Evolutionary conservation across 2,113 vertebrate species (phyloP).

Genomic region (Tragelaphus strepsiceros): DNA sequence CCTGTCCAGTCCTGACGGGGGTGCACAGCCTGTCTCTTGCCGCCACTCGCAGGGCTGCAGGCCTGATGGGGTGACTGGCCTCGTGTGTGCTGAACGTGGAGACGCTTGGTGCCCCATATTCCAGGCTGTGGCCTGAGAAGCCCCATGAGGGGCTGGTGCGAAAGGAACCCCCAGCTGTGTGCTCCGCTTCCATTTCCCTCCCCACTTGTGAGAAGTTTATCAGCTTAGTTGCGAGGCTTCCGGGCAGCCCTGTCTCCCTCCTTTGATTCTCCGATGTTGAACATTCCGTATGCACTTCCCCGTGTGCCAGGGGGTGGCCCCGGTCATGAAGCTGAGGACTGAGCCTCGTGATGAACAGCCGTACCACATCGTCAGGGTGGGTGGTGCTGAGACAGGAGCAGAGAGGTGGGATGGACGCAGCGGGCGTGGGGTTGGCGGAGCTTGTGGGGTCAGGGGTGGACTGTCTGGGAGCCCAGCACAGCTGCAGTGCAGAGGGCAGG

Average conservation of each 20-base stretch:
- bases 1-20: background rate
- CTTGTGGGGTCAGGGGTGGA: background rate
- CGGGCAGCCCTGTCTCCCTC: too few species aligned
- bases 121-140: too few species aligned
- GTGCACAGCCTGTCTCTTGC: background rate
- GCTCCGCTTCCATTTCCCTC: background rate
- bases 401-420: background rate
- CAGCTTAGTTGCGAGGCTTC: background rate
- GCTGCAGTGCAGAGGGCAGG: rapidly evolving
- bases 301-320: rapidly evolving
- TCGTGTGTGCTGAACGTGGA: background rate
- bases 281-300: rapidly evolving
- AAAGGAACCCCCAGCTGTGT: rapidly evolving
- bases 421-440: rapidly evolving
- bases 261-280: rapidly evolving
- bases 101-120: rapidly evolving
- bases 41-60: background rate
- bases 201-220: background rate
- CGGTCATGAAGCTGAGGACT: rapidly evolving
- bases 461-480: background rate
- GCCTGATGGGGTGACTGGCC: background rate
- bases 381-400: rapidly evolving
- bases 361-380: background rate
- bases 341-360: rapidly evolving
- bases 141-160: rapidly evolving